Evolutionary conservation across 2,888 invertebrate genomes (phyloP), one percentile per base, ranked within the genome.

Genomic region (Chloromyia formosa): DNA sequence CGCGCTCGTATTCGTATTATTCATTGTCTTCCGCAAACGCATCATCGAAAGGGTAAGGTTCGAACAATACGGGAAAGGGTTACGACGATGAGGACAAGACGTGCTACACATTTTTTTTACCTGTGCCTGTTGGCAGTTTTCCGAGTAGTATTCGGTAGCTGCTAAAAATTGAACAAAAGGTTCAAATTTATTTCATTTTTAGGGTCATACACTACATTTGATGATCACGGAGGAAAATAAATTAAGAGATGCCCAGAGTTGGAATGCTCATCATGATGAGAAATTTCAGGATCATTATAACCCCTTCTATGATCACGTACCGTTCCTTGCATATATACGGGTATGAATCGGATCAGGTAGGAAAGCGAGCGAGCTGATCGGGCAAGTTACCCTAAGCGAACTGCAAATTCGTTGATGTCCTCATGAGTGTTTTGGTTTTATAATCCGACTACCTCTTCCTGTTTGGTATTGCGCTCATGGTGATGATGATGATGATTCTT

Each of bases 391-490:
- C 49, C 20, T n/a, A n/a, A 40, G n/a, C 14, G 3, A n/a, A n/a
- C 5, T 58, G 58, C 12, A 35, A 35, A 35, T 35, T 4, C 18
- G 20, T 9, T 7, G 3, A 22, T 54, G 40, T 40, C 58, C 58
- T 40, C 40, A 71, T 58, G 40, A 71, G 71, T 71, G 42, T 22
- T 71, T 71, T 18, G 71, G 56, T 71, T 27, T 56, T 40, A 27
- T 71, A 56, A 71, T 71, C 71, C 35, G 58, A 71, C 53, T 69
- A 71, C 71, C 71, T 71, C 71, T 71, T 71, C 71, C 71, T 66
- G 66, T 66, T 62, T 66, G 66, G 66, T 40, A 20, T 71, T 71
- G 56, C 12, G 20, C 42, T 2, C 7, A 35, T 7, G 27, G 7
- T 35, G 27, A 35, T 40, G 18, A 35, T 42, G 27, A 35, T 35